Conservation (phyloP, 2,113 vertebrate genomes). For the Mobula hypostoma region DNA sequence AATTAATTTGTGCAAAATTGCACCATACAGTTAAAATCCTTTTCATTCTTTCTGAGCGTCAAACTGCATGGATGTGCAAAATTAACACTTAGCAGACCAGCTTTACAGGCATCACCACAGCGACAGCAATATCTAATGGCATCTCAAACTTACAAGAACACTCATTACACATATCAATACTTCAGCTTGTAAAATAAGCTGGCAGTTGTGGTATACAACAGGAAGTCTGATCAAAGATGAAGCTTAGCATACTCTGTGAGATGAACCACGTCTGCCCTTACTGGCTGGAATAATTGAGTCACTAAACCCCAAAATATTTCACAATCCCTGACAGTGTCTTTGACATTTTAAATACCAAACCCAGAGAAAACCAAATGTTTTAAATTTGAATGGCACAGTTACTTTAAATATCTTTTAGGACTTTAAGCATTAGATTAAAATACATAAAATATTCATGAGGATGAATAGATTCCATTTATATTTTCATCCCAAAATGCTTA, state of each 20-base stretch:
- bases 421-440: neutral
- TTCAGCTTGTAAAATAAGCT: neutral
- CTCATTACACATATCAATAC: neutral
- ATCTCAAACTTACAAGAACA: neutral
- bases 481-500: neutral
- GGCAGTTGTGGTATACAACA: neutral
- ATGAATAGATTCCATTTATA: conserved; percentile 7
- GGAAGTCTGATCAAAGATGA: neutral
- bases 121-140: neutral
- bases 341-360: neutral
- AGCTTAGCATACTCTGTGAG: neutral
- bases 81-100: neutral
- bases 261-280: conserved; percentile 2
- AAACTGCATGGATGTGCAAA: neutral
- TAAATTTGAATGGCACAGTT: neutral
- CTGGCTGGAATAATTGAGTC: conserved; percentile 22
- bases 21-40: neutral
- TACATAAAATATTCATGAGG: conserved; percentile 7
- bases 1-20: neutral
- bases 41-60: neutral
- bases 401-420: neutral
- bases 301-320: conserved; percentile 23
- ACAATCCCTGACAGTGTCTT: neutral
- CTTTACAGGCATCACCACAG: neutral
- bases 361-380: neutral